Evolutionary conservation across 2,113 vertebrate genomes (phyloP).

Genomic region (Sorex fumeus): DNA sequence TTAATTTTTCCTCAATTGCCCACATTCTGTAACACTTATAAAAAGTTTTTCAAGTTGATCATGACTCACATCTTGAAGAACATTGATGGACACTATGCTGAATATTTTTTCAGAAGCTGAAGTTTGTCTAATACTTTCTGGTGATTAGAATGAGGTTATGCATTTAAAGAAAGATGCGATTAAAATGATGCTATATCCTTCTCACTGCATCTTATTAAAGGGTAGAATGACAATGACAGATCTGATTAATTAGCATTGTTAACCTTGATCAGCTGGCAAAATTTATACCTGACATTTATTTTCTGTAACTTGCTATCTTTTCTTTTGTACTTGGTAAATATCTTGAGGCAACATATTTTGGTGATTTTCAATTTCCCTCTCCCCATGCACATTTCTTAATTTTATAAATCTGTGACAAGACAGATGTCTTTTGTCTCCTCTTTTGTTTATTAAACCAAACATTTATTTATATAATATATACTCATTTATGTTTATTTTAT

Average conservation of each 20-base stretch:
- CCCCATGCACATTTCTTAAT: not conserved
- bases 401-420: not conserved
- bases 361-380: slow-evolving; percentile 27
- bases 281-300: not conserved
- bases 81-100: not conserved
- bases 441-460: slow-evolving; percentile 18
- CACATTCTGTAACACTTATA: not conserved
- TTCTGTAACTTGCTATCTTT: not conserved
- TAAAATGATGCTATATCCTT: not conserved
- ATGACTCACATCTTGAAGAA: not conserved
- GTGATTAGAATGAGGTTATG: not conserved
- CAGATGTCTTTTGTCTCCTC: not conserved
- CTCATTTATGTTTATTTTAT: slow-evolving; percentile 1
- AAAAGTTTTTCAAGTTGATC: not conserved
- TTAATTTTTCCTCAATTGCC: not conserved
- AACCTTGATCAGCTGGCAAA: not conserved
- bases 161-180: not conserved
- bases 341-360: not conserved
- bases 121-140: slow-evolving; percentile 36
- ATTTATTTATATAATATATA: not conserved
- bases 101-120: not conserved
- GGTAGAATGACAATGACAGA: not conserved
- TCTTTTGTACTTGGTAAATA: not conserved
- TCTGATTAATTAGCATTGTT: not conserved
- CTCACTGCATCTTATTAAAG: not conserved